phyloP scores from a whole-genome alignment of 2,888 invertebrate species.

The Cheilosia vernalis region DNA sequence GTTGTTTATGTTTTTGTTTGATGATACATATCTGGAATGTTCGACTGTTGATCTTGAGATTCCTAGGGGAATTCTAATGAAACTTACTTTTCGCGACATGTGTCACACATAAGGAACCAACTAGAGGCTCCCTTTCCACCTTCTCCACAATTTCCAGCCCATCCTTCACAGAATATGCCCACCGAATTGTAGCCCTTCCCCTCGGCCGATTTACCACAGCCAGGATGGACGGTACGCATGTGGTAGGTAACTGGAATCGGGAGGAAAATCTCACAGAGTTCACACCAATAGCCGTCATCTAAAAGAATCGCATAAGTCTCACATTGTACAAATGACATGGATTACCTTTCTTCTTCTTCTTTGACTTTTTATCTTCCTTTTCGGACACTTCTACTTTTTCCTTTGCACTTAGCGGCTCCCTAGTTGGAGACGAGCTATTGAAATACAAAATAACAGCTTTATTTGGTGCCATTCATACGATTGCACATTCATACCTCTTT shows the following conservation, averaged over 20 bases:
- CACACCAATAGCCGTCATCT: conserved; percentile 86
- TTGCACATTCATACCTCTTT: conserved; percentile 73
- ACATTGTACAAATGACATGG: too few species aligned
- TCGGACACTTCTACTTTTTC: conserved; percentile 77
- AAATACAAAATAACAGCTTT: not conserved
- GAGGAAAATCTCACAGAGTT: conserved; percentile 92
- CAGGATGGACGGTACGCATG: conserved; percentile 95
- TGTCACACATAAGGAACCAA: conserved; percentile 97
- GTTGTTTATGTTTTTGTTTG: conserved; percentile 81
- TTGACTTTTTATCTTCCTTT: conserved; percentile 80
- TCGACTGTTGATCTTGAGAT: conserved; percentile 68
- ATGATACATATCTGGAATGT: conserved; percentile 79
- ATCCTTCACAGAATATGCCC: conserved; percentile 93
- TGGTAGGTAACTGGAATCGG: conserved; percentile 93
- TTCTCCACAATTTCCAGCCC: conserved; percentile 95
- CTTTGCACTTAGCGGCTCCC: conserved; percentile 64
- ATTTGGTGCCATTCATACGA: not conserved
- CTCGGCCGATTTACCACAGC: conserved; percentile 93
- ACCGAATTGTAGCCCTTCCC: conserved; percentile 96
- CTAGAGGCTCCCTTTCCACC: conserved; percentile 91
- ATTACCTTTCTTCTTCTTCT: conserved; percentile 81
- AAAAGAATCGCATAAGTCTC: not conserved
- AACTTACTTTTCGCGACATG: conserved; percentile 92
- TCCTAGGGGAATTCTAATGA: conserved; percentile 78
- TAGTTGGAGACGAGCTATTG: conserved; percentile 58